Conservation (phyloP, 2,888 invertebrate genomes). For the Drosophila falleni region DNA sequence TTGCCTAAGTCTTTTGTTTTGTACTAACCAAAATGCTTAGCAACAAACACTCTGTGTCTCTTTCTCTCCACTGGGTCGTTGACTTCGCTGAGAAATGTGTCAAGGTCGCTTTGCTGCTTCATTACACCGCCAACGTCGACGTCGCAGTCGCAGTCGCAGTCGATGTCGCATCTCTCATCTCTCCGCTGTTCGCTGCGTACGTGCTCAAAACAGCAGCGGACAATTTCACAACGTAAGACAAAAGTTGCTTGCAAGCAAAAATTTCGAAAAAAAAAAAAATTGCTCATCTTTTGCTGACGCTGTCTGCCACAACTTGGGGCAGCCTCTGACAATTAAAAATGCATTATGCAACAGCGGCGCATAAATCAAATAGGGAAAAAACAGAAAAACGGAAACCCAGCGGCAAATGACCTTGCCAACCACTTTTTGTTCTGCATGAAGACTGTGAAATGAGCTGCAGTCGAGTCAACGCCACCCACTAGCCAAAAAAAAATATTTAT, state of each 20-base stretch:
- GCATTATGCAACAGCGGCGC: constrained; percentile 59
- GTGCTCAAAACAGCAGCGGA: constrained; percentile 47
- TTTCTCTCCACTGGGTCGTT: constrained; percentile 50
- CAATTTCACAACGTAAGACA: constrained; percentile 65
- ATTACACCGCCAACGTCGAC: constrained; percentile 37
- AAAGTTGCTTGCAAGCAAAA: constrained; percentile 8
- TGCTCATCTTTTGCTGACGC: constrained; percentile 31
- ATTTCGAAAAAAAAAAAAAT: constrained; percentile 6
- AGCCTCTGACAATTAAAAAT: constrained; percentile 54
- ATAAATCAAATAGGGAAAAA: constrained; percentile 44
- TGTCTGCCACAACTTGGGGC: constrained; percentile 17
- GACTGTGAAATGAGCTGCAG: constrained; percentile 51
- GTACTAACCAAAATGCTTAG: constrained; percentile 10
- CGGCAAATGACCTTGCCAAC: constrained; percentile 56
- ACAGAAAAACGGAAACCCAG: constrained; percentile 47
- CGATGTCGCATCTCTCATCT: constrained; percentile 29
- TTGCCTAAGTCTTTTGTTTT: constrained; percentile 62
- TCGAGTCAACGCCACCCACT: constrained; percentile 40
- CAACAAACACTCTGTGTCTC: constrained; percentile 4
- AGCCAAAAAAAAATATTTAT: background rate
- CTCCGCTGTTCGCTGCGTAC: constrained; percentile 41
- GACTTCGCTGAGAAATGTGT: constrained; percentile 57
- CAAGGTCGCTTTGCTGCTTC: constrained; percentile 46
- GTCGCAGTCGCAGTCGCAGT: constrained; percentile 24
- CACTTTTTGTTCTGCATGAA: constrained; percentile 62